Evolutionary conservation across 2,797 vertebrate species (phyloP).

Genomic region (Simalia tracyae): DNA sequence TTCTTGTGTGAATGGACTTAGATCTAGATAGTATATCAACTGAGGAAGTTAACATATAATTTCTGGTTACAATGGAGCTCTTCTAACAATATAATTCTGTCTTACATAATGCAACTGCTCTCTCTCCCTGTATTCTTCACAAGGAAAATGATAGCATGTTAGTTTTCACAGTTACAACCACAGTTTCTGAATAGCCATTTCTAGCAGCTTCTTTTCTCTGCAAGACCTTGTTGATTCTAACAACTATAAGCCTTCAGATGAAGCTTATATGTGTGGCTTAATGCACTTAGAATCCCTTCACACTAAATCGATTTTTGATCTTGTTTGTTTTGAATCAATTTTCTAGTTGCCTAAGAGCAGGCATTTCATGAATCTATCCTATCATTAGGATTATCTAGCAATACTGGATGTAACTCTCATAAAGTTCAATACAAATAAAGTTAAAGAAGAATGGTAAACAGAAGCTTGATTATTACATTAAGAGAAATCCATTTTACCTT

Average conservation of each 20-base stretch:
- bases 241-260: background rate
- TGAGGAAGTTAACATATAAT: background rate
- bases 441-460: background rate
- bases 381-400: background rate
- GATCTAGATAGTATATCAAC: background rate
- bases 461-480: background rate
- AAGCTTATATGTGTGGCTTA: background rate
- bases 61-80: background rate
- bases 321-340: constrained; percentile 1
- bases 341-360: background rate
- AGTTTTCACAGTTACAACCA: background rate
- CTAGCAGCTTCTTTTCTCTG: background rate
- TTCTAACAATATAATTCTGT: background rate
- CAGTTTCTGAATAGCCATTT: background rate
- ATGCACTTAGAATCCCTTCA: background rate
- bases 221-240: background rate
- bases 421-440: constrained; percentile 10
- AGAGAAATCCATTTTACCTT: background rate
- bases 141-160: background rate
- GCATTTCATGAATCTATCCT: background rate
- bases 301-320: background rate
- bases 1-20: background rate
- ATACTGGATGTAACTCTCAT: background rate
- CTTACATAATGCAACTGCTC: background rate
- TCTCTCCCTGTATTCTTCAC: background rate